Evolutionary conservation across 1,140 invertebrate genomes (phyloP), one percentile per base, ranked within the genome.

Genomic region (Euwallacea similis): DNA sequence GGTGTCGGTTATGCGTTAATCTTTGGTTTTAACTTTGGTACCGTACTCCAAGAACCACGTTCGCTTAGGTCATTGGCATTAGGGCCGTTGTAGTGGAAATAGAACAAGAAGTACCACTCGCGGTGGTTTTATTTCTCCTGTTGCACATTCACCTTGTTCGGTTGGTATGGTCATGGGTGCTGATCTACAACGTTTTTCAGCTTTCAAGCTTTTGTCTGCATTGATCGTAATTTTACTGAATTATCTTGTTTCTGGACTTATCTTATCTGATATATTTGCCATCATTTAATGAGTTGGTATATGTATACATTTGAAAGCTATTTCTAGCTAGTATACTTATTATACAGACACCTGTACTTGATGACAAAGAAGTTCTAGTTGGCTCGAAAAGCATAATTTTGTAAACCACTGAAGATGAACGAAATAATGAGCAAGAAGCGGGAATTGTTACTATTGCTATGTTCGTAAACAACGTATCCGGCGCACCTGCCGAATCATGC

Each of bases 41-140:
- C 62, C 13, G 62, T 47, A 64, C 62, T 61, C 11, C 11, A 41
- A n/a, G 59, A 42, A 61, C 33, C 9, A 43, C 59, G 42, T n/a
- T 64, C 46, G 42, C 46, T 33, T 50, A 64, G 62, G 62, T 64
- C 62, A 64, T 64, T 64, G 62, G 62, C 62, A 64, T 41, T 33
- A 16, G 11, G 33, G 62, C 46, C 42, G 11, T 9, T 21, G 9
- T 44, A 11, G n/a, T 33, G 62, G 62, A 64, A 64, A 64, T 64
- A 50, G 62, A 47, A 64, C 62, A 46, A 64, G 62, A 64, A 64
- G 62, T 15, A 64, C 62, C 62, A 64, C 44, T 64, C 33, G 8
- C n/a, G 55, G 13, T 33, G 21, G 21, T 33, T 33, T 33, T 33
- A 33, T 33, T 33, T 33, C 21, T 33, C 21, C 21, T 50, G 9